Conservation (phyloP, 2,888 invertebrate species). For the Empis livida region DNA sequence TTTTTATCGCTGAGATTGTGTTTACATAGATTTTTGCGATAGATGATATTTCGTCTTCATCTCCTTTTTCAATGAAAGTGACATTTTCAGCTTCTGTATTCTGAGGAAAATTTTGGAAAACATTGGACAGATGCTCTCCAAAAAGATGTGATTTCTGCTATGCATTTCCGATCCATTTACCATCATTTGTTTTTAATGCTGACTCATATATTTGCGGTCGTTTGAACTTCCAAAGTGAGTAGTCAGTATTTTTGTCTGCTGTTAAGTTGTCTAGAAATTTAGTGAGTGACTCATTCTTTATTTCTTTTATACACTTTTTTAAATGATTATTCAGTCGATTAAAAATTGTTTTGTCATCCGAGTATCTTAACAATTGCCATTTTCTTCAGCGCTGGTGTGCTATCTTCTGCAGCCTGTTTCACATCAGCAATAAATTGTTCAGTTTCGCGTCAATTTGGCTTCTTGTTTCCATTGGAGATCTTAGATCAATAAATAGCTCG, state of each 20-base stretch:
- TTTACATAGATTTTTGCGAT: neutral
- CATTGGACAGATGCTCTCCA: neutral
- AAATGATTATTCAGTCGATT: neutral
- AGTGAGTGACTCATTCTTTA: neutral
- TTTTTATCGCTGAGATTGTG: no score
- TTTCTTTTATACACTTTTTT: neutral
- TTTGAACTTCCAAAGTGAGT: neutral
- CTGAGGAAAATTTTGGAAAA: neutral
- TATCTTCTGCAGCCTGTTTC: neutral
- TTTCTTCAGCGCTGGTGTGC: neutral
- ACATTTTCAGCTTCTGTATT: neutral
- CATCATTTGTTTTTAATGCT: neutral
- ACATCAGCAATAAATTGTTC: neutral
- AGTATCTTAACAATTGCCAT: neutral
- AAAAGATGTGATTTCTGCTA: slow-evolving; percentile 1
- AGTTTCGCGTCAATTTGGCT: neutral
- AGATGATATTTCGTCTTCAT: neutral
- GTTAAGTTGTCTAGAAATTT: neutral
- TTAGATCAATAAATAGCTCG: neutral
- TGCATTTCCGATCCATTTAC: neutral
- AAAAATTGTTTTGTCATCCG: neutral
- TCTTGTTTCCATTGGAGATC: neutral
- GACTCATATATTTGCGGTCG: neutral
- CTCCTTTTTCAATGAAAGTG: neutral
- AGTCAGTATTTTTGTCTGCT: neutral